A percentile compares a stretch with the other conserved stretches of the same genome.
Evolutionary conservation across 53 echinoderm and acorn worm genomes (phyloP).

Genomic region (Echinometra lucunter): DNA sequence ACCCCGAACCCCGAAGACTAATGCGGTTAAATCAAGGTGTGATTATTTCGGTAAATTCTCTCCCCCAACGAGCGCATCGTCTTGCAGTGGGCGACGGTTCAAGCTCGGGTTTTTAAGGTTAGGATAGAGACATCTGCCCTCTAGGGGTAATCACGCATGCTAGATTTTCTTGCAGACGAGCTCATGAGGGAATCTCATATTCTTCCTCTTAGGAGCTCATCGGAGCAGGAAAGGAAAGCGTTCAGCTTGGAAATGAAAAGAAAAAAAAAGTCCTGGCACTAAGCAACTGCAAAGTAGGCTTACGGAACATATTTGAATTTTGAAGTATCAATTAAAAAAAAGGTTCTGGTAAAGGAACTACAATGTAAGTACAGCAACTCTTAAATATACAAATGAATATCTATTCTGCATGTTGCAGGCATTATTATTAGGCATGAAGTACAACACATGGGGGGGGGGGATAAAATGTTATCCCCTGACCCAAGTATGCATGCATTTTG

Average conservation of each 20-base stretch:
- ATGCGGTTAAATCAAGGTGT: constrained; percentile 38
- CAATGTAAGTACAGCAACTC: no score
- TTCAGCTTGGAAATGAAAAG: neutral
- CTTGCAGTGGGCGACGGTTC: neutral
- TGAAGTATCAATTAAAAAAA: no score
- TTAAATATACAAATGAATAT: no score
- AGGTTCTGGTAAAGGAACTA: no score
- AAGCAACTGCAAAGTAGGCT: neutral
- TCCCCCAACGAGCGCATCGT: no score
- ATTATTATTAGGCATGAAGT: no score
- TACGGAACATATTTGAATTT: no score
- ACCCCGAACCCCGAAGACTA: neutral
- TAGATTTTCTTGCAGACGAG: neutral
- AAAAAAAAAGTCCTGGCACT: neutral
- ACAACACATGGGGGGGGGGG: no score
- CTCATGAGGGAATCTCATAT: neutral
- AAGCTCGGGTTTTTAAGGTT: constrained; percentile 3
- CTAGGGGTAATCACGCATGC: constrained; percentile 49
- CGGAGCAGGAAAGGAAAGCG: neutral
- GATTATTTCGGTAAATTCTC: constrained; percentile 13
- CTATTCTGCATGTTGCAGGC: no score
- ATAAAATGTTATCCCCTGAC: no score
- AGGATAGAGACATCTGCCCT: constrained; percentile 56
- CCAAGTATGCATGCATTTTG: no score
- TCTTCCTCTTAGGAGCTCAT: neutral